These are phyloP conservation scores for Triplophysa dalaica DNA, from an alignment of 2,113 vertebrate species.

Conservation along the genomic window DNA sequence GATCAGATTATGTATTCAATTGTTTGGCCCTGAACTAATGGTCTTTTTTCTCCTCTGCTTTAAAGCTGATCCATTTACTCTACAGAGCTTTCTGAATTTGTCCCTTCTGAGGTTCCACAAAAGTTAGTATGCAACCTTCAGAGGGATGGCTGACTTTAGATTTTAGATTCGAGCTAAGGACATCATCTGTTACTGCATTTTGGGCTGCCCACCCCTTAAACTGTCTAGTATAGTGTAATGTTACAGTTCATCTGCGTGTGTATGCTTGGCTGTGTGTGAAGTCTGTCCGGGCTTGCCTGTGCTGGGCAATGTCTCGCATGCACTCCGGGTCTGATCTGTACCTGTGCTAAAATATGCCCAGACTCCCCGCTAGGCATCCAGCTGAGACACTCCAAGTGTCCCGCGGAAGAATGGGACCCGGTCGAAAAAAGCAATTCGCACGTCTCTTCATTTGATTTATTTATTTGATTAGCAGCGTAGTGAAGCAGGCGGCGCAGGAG, in stretches of 20 bases:
- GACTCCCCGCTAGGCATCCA: constrained; percentile 80
- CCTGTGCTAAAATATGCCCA: constrained; percentile 40
- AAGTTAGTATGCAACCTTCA: not conserved
- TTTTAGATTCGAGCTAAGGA: too few relatives aligned
- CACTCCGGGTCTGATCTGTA: constrained; percentile 36
- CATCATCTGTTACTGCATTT: not conserved
- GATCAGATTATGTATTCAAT: constrained; percentile 72
- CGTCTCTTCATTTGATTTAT: constrained; percentile 79
- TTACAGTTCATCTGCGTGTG: not conserved
- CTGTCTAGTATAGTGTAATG: not conserved
- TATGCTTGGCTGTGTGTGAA: constrained; percentile 26
- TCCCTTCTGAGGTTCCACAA: too few relatives aligned
- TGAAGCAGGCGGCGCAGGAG: constrained; percentile 68
- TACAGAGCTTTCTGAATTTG: too few relatives aligned
- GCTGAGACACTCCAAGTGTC: constrained; percentile 78
- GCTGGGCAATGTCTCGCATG: constrained; percentile 36
- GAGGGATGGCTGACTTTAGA: not conserved
- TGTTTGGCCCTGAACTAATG: constrained; percentile 69
- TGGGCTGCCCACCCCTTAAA: not conserved
- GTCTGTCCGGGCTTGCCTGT: constrained; percentile 54
- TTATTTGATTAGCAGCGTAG: constrained; percentile 78
- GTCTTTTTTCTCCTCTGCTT: constrained; percentile 62
- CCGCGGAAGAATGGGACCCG: constrained; percentile 53
- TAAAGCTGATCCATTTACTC: constrained; percentile 66
- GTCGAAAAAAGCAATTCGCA: constrained; percentile 84